These are phyloP conservation scores for Lucilia sericata DNA, from an alignment of 1,140 invertebrate genomes.

Conservation along the genomic window DNA sequence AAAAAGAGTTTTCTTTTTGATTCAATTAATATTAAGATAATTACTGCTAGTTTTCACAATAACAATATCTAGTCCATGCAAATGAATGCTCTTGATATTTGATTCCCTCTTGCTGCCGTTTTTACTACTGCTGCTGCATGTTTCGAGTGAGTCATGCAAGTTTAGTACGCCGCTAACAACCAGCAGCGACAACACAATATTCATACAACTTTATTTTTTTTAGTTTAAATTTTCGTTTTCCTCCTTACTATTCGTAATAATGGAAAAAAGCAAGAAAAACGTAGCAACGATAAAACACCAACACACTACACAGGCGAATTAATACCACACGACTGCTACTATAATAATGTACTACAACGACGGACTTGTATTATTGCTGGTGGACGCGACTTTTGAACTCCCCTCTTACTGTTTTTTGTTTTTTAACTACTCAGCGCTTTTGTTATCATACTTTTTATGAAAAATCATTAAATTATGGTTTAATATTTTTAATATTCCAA, in stretches of 20 bases:
- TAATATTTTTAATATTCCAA: too few species aligned
- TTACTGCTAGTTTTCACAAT: neutral
- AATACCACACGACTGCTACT: conserved; percentile 25
- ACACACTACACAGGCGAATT: conserved; percentile 21
- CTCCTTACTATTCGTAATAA: conserved; percentile 19
- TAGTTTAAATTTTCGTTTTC: neutral
- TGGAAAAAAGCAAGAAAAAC: neutral
- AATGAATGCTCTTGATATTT: conserved; percentile 3
- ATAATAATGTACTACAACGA: neutral
- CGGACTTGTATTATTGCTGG: neutral
- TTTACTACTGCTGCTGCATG: conserved; percentile 25
- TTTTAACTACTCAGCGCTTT: neutral
- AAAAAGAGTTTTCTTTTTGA: too few species aligned
- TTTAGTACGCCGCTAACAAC: conserved; percentile 24
- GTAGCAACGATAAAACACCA: conserved; percentile 36
- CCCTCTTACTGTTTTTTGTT: conserved; percentile 14
- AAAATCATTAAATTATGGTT: neutral
- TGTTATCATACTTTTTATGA: conserved; percentile 31
- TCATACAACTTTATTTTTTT: conserved; percentile 18
- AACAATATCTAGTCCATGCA: conserved; percentile 6
- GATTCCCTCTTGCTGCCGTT: conserved; percentile 28
- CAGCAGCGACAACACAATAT: conserved; percentile 35
- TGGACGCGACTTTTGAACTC: conserved; percentile 34
- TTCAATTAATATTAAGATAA: neutral
- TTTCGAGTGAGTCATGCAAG: conserved; percentile 39